These are phyloP conservation scores for Toxotes jaculatrix DNA, from an alignment of 2,113 vertebrate genomes.

Conservation along the genomic window DNA sequence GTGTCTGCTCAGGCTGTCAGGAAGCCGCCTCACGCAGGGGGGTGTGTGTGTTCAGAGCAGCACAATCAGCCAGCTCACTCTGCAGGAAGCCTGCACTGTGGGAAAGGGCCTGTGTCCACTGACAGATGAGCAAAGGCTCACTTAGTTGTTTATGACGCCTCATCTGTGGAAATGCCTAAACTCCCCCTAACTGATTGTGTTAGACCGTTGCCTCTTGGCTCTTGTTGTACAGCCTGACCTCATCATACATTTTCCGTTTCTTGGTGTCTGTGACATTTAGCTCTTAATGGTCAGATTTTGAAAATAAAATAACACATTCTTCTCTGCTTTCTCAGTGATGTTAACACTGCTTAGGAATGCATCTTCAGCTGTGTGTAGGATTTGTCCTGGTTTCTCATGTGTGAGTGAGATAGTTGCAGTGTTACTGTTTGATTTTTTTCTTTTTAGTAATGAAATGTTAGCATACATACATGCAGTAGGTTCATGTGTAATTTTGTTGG, in stretches of 20 bases:
- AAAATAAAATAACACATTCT: neutral
- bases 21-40: conserved; percentile 45
- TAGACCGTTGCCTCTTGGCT: neutral
- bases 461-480: neutral
- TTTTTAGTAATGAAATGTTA: neutral
- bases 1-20: conserved; percentile 53
- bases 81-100: conserved; percentile 73
- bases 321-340: neutral
- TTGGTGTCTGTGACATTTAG: neutral
- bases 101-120: conserved; percentile 57
- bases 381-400: neutral
- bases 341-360: neutral
- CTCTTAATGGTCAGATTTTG: neutral
- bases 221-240: conserved; percentile 13
- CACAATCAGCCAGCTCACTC: conserved; percentile 42
- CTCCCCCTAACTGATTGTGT: conserved; percentile 23
- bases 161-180: conserved; percentile 29
- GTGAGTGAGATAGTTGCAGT: neutral
- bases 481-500: neutral
- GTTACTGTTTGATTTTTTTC: neutral
- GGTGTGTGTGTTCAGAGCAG: conserved; percentile 38
- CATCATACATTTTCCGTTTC: neutral
- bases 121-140: conserved; percentile 38
- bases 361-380: neutral
- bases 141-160: conserved; percentile 28